A percentile compares a stretch with the other conserved stretches of the same genome.
Conservation (phyloP, 2,113 vertebrate genomes). For the Elgaria multicarinata region DNA sequence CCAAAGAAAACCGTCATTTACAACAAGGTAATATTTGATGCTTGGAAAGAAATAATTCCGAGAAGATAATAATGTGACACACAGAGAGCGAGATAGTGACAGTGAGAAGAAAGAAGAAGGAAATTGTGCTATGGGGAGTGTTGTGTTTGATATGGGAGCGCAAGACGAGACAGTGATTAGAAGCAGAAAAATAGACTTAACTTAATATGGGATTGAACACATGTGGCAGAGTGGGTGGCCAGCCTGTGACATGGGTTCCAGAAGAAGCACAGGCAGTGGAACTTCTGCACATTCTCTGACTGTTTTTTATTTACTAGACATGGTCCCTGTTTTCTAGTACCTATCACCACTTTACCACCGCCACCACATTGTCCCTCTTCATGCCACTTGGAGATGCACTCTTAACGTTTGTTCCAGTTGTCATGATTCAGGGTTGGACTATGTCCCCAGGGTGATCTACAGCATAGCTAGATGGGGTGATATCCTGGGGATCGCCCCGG, state of each 20-base stretch:
- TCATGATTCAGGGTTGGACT: no score
- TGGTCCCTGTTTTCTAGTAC: no score
- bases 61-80: background rate
- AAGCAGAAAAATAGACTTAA: background rate
- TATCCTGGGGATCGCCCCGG: no score
- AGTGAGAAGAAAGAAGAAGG: background rate
- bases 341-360: no score
- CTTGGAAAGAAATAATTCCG: background rate
- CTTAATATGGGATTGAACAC: background rate
- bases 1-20: slow-evolving; percentile 20
- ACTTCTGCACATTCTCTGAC: no score
- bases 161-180: background rate
- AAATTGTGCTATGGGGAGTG: background rate
- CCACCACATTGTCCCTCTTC: no score
- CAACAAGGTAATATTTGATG: slow-evolving; percentile 28
- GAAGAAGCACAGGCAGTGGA: no score
- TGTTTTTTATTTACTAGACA: no score
- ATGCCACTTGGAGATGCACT: no score
- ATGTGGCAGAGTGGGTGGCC: background rate
- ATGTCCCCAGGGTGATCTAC: no score
- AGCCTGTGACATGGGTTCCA: background rate
- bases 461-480: no score
- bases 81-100: background rate
- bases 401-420: no score
- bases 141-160: background rate